Evolutionary conservation across 1,140 invertebrate species (phyloP), one percentile per base, ranked within the genome.

Genomic region (Portunus trituberculatus): DNA sequence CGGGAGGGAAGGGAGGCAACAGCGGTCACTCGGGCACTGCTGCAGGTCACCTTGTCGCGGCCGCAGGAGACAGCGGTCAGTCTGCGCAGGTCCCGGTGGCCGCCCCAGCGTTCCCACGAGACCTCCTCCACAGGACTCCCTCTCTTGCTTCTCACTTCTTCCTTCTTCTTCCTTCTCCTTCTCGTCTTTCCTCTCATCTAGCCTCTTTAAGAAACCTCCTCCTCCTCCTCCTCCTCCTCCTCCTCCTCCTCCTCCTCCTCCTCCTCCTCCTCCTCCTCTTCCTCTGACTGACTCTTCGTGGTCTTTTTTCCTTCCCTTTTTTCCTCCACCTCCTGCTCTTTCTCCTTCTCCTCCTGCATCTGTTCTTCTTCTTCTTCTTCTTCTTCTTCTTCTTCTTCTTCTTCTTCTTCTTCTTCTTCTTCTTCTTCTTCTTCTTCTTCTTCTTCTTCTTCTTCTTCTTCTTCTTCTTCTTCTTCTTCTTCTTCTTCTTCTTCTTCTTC

Each of bases 301-400:
- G 12, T 86, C 14, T 52, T 52, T 10, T 59, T 59, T 10, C 12
- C 20, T 10, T 59, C 52, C 52, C 0, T 59, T 10, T 59, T 10
- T 59, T 59, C 0, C 52, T 12, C 20, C 52, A 4, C 20, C 12
- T 59, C 20, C 52, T 59, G 28, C 29, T 87, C 29, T 12, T 20
- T 87, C 39, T 87, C 14, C 39, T 29, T 87, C 28, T 45, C 29
- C 28, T 28, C 4, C 84, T 16, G 0, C 28, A 10, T 31, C 29
- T 87, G 16, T 32, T 32, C 39, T 29, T 31, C 32, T n/a, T 86
- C 84, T 86, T 39, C 32, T n/a, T 86, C 84, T 86, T 39, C 32
- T 86, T 86, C 84, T 86, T 39, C 32, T 86, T 86, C 28, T 86
- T 39, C 32, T 39, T 86, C 12, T 86, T 86, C 12, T 86, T 86